These are phyloP conservation scores for Tetrax tetrax DNA, from an alignment of 2,113 vertebrate genomes.

Conservation along the genomic window DNA sequence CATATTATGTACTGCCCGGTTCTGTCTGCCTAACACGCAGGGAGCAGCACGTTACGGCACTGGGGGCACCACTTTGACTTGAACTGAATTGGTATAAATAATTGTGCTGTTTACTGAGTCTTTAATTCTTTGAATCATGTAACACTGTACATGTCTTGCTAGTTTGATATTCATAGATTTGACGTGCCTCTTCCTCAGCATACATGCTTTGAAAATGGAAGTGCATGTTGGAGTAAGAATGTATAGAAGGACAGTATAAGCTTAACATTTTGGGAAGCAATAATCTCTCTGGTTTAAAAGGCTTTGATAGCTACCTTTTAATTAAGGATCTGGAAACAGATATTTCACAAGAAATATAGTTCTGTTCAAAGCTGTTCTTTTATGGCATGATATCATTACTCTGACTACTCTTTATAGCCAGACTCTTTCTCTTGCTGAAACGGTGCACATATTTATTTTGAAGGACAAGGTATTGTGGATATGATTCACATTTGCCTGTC, in stretches of 20 bases:
- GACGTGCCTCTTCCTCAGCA: background rate
- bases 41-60: background rate
- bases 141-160: background rate
- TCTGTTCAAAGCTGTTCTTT: slow-evolving; percentile 2
- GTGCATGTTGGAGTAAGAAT: background rate
- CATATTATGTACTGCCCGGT: background rate
- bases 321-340: slow-evolving; percentile 41
- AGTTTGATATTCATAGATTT: background rate
- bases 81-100: background rate
- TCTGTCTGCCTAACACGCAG: background rate
- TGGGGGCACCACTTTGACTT: background rate
- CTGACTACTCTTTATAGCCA: background rate
- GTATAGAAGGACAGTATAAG: background rate
- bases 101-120: background rate
- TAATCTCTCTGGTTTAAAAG: slow-evolving; percentile 34
- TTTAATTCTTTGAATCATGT: background rate
- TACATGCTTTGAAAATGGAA: background rate
- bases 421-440: background rate
- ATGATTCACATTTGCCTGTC: background rate
- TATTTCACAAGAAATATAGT: slow-evolving; percentile 23
- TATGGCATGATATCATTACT: background rate
- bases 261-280: background rate
- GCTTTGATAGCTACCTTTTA: slow-evolving; percentile 45
- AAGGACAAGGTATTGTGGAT: background rate
- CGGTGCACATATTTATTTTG: background rate